phyloP scores from a whole-genome alignment of 2,888 invertebrate genomes.

The Calameuta pallipes region DNA sequence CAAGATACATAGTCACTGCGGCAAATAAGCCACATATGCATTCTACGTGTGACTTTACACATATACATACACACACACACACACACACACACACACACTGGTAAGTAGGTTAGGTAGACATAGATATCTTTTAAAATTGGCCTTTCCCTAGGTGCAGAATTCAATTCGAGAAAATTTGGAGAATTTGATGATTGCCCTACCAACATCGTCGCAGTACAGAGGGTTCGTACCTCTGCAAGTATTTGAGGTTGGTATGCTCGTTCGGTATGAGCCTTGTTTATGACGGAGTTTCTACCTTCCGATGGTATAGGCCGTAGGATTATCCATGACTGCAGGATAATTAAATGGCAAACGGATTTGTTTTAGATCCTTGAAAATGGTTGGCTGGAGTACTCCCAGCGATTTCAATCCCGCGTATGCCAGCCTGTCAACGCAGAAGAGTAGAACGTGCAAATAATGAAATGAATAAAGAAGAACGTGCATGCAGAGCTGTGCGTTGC shows the following conservation, averaged over 20 bases:
- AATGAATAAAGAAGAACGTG: background rate
- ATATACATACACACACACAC: background rate
- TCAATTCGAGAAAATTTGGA: background rate
- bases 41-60: background rate
- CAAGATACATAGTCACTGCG: background rate
- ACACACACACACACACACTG: too few species aligned
- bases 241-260: background rate
- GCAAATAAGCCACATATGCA: background rate
- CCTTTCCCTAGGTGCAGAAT: background rate
- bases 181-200: background rate
- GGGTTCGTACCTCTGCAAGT: background rate
- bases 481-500: background rate
- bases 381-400: background rate
- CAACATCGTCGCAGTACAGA: background rate
- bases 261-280: background rate
- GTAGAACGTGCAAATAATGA: background rate
- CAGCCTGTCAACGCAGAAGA: background rate
- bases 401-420: background rate
- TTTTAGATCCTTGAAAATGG: background rate
- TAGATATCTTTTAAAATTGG: background rate
- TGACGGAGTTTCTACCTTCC: background rate
- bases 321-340: background rate
- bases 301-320: background rate
- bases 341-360: background rate
- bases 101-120: background rate